Conservation (phyloP, 1,140 invertebrate species). For the Trachymyrmex cornetzi region DNA sequence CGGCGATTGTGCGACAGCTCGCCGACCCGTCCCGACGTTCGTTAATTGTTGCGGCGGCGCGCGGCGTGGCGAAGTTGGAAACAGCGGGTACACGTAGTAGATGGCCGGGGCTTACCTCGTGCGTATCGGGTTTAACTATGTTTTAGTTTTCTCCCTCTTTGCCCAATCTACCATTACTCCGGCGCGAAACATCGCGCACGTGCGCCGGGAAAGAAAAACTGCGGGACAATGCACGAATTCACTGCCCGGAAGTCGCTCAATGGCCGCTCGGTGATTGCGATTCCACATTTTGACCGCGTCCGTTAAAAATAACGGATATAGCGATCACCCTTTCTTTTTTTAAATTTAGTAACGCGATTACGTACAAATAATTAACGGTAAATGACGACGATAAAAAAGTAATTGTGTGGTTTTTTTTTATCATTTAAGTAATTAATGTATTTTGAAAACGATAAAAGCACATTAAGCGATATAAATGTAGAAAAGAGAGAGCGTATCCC, state of each 20-base stretch:
- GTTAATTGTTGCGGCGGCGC: conserved; percentile 57
- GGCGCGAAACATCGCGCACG: conserved; percentile 35
- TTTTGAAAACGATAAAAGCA: neutral
- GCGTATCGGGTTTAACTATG: conserved; percentile 55
- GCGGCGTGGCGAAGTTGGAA: conserved; percentile 52
- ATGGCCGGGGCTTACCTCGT: conserved; percentile 42
- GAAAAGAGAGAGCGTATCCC: neutral
- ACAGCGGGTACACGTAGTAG: conserved; percentile 35
- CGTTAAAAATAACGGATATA: conserved; percentile 45
- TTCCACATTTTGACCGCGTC: conserved; percentile 9
- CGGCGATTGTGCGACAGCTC: conserved; percentile 44
- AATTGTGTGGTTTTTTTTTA: neutral
- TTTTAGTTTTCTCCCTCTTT: conserved; percentile 7
- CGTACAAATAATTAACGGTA: neutral
- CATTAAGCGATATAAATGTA: neutral
- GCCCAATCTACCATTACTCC: neutral
- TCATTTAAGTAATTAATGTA: neutral
- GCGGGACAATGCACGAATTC: conserved; percentile 49
- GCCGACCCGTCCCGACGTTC: conserved; percentile 32
- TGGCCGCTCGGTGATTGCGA: conserved; percentile 34
- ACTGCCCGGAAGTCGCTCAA: conserved; percentile 45
- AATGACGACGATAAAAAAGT: neutral
- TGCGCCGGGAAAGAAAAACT: conserved; percentile 50
- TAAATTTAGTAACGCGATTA: conserved; percentile 7
- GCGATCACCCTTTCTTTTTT: neutral